phyloP scores from a whole-genome alignment of 2,113 vertebrate genomes.

The Eublepharis macularius region DNA sequence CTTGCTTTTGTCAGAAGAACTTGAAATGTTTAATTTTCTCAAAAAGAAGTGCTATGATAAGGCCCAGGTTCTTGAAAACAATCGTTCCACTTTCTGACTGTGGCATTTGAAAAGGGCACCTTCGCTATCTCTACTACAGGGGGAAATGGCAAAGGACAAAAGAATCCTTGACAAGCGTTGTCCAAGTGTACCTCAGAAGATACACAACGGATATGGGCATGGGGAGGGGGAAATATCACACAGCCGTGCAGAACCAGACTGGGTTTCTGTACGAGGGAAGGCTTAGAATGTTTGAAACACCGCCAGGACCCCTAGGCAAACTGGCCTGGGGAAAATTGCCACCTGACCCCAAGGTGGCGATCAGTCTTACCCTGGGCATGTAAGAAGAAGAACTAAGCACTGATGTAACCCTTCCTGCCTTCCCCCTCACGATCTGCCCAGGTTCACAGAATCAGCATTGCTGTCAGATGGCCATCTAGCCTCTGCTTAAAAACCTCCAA shows the following conservation, averaged over 20 bases:
- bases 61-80: neutral
- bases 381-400: neutral
- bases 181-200: neutral
- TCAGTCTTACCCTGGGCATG: too few relatives aligned
- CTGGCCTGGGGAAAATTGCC: too few relatives aligned
- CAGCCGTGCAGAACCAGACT: neutral
- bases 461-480: too few relatives aligned
- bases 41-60: neutral
- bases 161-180: neutral
- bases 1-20: neutral
- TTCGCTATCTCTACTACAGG: neutral
- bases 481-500: too few relatives aligned
- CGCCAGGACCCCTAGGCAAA: too few relatives aligned
- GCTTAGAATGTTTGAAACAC: too few relatives aligned
- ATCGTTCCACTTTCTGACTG: neutral
- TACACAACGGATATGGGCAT: neutral
- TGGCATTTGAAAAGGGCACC: slow-evolving; percentile 2
- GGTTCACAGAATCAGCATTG: too few relatives aligned
- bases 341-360: too few relatives aligned
- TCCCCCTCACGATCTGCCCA: too few relatives aligned
- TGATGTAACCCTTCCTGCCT: too few relatives aligned
- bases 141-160: neutral
- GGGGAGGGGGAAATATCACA: neutral
- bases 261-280: neutral
- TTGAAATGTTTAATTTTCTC: neutral